Base-by-base conservation (phyloP, 2,113 vertebrate genomes). In the Ctenodactylus gundi region DNA sequence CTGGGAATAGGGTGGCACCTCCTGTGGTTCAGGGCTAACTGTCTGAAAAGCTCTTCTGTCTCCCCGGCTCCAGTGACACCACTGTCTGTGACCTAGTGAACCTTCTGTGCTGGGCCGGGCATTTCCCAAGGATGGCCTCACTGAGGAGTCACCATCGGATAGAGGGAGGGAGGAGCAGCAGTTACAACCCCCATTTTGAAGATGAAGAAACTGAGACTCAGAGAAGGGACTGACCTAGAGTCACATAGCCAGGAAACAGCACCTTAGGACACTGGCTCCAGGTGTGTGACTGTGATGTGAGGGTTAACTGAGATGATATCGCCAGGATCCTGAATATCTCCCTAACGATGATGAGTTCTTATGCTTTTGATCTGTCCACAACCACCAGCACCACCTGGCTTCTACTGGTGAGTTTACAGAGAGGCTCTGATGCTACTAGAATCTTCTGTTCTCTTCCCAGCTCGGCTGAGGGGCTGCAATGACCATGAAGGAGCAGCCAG, bases 31-130 rank as follows among this genome's bases (percentile, higher is more conserved):
- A 29, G 77, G 29, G 12, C 1, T 53, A 9, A 25, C 0, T 2
- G 5, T 41, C 23, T 29, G 27, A 68, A 75, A 68, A 6, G 12
- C 17, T 41, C 51, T 73, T 29, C 7, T 7, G 18, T 53, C 25
- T 55, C n/a, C 60, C 31, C 12, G 23, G 13, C 44, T 67, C 0
- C 0, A n/a, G 31, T 3, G 27, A 73, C 3, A 4, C 31, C 11
- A 7, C 76, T 62, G 49, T 23, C 46, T 91, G 44, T 82, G 49
- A 36, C 62, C 27, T 14, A 12, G 25, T 0, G 14, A 13, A 15
- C 21, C 36, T 55, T n/a, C 89, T 36, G 44, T 25, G 18, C 18
- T 49, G 27, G 9, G 25, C n/a, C 20, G 34, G 70, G 11, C 20
- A 2, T 21, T 70, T 49, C 36, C 12, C 0, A 2, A 81, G 21